Evolutionary conservation across 2,113 vertebrate genomes (phyloP).

Genomic region (Dromas ardeola): DNA sequence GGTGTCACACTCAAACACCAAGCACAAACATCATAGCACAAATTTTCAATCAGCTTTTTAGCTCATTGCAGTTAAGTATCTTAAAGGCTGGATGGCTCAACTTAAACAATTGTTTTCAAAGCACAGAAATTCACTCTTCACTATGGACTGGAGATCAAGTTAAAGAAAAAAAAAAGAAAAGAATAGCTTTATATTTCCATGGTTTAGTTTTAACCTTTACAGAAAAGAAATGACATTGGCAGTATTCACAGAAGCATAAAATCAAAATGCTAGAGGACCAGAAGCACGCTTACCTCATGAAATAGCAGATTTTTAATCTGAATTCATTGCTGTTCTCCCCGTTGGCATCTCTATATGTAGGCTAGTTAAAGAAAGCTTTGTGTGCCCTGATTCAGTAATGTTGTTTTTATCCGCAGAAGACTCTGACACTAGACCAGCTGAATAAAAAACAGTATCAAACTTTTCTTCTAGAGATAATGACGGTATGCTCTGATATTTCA

Average conservation of each 20-base stretch:
- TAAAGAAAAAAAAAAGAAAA: neutral
- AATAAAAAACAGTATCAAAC: neutral
- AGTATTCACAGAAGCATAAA: neutral
- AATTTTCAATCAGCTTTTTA: neutral
- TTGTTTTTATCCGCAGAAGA: neutral
- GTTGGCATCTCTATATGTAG: slow-evolving; percentile 87
- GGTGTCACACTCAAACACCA: neutral
- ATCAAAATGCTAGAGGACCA: neutral
- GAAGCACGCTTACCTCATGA: slow-evolving; percentile 89
- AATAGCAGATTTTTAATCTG: slow-evolving; percentile 92
- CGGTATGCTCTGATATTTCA: neutral
- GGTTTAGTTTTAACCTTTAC: neutral
- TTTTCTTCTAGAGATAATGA: neutral
- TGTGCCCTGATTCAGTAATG: neutral
- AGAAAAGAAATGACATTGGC: neutral
- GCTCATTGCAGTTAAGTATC: neutral
- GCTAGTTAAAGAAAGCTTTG: slow-evolving; percentile 78
- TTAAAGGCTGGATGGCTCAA: neutral
- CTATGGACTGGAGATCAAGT: neutral
- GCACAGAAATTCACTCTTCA: neutral
- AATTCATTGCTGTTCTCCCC: slow-evolving; percentile 80
- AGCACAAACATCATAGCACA: neutral
- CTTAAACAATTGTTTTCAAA: neutral
- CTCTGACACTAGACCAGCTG: neutral
- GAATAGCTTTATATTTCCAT: neutral